Evolutionary conservation across 2,113 vertebrate species (phyloP), one percentile per base, ranked within the genome.

Genomic region (Ifrita kowaldi): DNA sequence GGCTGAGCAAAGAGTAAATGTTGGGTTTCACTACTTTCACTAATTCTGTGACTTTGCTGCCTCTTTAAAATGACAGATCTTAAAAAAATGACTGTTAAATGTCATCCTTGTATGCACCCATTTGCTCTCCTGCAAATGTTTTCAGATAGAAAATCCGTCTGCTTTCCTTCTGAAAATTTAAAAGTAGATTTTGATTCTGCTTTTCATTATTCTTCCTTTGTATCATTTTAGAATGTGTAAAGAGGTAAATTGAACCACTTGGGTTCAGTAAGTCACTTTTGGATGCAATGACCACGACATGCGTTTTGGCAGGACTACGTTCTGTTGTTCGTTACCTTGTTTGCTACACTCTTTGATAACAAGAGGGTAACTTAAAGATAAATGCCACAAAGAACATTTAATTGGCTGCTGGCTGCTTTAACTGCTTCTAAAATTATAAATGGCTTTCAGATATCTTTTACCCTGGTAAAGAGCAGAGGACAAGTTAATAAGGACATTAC

Each of bases 191-290:
- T 92, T 87, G 24, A 63, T 84, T 79, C 39, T 94, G 16, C 27
- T 95, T 90, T 82, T 92, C 22, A 37, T 92, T 91, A 55, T 70
- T 82, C 7, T 82, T 87, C 8, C 46, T 93, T 91, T 94, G 26
- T 52, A 75, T 84, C 32, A 46, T 82, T 80, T 80, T 76, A 80
- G 68, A 91, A 85, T 56, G 47, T 73, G 27, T 74, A 76, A 76
- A 90, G 65, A 79, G 32, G 33, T 77, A 65, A 88, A 87, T 69
- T 85, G 75, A 92, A 69, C 26, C 55, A 83, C 49, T 90, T 71
- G 87, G 35, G 28, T 71, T 93, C 57, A 88, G 22, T 83, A 87
- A 85, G 70, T 85, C 75, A 47, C 62, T 92, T 91, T 81, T 80
- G 69, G 76, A 67, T 59, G n/a, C 42, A 73, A 32, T 0, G 0